Conservation (phyloP, 1,140 invertebrate species). For the Homalodisca vitripennis region DNA sequence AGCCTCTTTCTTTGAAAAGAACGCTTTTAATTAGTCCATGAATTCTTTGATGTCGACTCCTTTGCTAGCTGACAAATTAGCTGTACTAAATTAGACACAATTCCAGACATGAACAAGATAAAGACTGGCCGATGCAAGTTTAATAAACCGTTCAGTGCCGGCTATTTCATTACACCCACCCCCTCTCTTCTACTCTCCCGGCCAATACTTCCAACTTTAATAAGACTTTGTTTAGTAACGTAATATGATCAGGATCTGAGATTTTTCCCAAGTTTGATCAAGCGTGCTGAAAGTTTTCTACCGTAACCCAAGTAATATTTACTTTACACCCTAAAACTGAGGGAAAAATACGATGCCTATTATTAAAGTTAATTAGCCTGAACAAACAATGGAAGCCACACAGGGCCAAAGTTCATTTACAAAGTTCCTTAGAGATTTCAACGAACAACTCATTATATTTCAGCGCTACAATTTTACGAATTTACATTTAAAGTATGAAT, state of each 20-base stretch:
- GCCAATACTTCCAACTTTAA: not conserved
- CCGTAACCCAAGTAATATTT: not conserved
- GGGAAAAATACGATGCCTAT: not conserved
- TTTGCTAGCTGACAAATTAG: not conserved
- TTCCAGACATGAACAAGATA: not conserved
- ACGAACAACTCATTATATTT: too few relatives aligned
- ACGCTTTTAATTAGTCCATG: slow-evolving; percentile 20
- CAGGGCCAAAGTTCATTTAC: too few relatives aligned
- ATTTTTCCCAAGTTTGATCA: slow-evolving; percentile 15
- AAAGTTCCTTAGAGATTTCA: too few relatives aligned
- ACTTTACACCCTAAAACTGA: not conserved
- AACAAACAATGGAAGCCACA: too few relatives aligned
- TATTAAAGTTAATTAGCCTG: too few relatives aligned
- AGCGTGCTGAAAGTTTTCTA: not conserved
- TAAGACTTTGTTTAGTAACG: slow-evolving; percentile 12
- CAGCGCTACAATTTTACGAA: too few relatives aligned
- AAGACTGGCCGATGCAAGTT: not conserved
- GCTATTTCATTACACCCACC: not conserved
- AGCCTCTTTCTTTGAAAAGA: slow-evolving; percentile 9
- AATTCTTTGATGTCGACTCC: not conserved
- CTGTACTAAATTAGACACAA: not conserved
- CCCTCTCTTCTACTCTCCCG: too few relatives aligned
- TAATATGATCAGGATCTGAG: slow-evolving; percentile 10
- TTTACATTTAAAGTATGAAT: too few relatives aligned
- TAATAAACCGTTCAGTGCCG: slow-evolving; percentile 4